These are phyloP conservation scores for Diaphora mendica DNA, from an alignment of 2,888 invertebrate species.

Conservation along the genomic window DNA sequence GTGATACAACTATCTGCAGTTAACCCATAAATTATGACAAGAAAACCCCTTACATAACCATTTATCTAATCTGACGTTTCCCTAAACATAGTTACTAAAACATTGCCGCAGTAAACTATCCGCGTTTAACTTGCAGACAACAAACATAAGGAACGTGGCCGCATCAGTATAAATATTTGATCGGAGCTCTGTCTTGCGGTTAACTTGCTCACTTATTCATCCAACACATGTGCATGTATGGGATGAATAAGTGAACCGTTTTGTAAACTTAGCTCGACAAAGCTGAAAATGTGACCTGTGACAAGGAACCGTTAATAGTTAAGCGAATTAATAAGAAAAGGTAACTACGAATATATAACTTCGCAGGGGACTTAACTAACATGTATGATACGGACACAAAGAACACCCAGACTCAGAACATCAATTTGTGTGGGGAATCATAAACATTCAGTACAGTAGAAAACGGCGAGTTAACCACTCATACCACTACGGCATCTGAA, in stretches of 20 bases:
- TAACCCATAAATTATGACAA: background rate
- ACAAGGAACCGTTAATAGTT: background rate
- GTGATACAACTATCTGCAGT: background rate
- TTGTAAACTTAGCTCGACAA: constrained; percentile 1
- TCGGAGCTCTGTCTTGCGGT: constrained; percentile 30
- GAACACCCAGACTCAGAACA: too few species aligned
- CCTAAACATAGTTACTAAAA: background rate
- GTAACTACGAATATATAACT: too few species aligned
- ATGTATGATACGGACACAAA: too few species aligned
- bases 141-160: constrained; percentile 24
- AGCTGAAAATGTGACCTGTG: background rate
- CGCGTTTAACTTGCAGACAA: background rate
- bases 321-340: background rate
- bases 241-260: constrained; percentile 3
- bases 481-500: background rate
- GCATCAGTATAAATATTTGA: constrained; percentile 38
- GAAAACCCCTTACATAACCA: too few species aligned
- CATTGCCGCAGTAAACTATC: background rate
- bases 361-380: background rate
- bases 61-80: background rate
- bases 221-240: background rate
- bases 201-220: constrained; percentile 41
- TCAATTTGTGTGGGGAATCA: too few species aligned
- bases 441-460: too few species aligned
- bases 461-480: too few species aligned